Evolutionary conservation across 2,888 invertebrate genomes (phyloP).

Genomic region (Oligia latruncula): DNA sequence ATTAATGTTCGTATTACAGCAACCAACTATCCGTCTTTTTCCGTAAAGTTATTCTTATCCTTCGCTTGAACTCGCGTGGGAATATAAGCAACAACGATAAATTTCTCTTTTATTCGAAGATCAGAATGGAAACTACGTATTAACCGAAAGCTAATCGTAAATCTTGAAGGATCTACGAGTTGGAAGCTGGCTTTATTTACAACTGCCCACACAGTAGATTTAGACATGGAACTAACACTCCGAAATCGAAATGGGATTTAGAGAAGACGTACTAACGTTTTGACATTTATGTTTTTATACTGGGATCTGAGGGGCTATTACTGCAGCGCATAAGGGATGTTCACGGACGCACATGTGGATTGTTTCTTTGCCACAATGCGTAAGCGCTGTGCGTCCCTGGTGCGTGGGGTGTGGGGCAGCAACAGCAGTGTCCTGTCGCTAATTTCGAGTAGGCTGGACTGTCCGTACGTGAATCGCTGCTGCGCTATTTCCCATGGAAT

Average conservation of each 20-base stretch:
- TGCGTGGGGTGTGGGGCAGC: no score
- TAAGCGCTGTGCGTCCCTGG: no score
- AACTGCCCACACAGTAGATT: constrained; percentile 39
- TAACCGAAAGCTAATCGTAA: constrained; percentile 60
- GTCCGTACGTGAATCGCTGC: no score
- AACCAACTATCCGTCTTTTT: constrained; percentile 45
- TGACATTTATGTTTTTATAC: not conserved
- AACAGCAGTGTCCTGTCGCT: no score
- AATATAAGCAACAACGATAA: constrained; percentile 60
- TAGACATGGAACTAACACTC: constrained; percentile 14
- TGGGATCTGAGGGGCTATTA: no score
- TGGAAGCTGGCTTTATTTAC: constrained; percentile 57
- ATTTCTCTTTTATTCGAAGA: constrained; percentile 62
- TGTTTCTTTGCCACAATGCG: no score
- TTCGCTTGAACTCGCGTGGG: constrained; percentile 46
- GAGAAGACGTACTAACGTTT: not conserved
- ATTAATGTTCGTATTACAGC: constrained; percentile 22
- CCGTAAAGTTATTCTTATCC: constrained; percentile 46
- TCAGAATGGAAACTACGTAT: constrained; percentile 60
- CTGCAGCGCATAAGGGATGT: no score
- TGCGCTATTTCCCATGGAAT: no score
- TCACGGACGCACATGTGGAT: no score
- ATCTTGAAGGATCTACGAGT: constrained; percentile 55
- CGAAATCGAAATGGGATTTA: constrained; percentile 34
- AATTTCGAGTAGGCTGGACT: no score